phyloP scores from a whole-genome alignment of 1,140 invertebrate genomes.

The Pogonomyrmex barbatus region DNA sequence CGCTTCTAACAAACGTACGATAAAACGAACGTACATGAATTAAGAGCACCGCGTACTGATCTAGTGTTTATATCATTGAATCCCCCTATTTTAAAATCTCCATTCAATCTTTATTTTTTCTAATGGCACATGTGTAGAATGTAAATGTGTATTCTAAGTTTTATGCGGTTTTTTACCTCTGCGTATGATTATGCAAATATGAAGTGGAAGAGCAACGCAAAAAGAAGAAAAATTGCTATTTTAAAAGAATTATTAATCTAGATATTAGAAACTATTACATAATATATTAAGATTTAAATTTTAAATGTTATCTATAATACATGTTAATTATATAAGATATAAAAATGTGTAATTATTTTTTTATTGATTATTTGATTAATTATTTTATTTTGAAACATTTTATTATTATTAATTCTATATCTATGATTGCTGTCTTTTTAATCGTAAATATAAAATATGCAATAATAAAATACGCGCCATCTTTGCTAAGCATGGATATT shows the following conservation, averaged over 20 bases:
- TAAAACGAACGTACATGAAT: too few relatives aligned
- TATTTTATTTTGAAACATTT: not conserved
- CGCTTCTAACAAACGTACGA: too few relatives aligned
- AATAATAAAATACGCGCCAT: too few relatives aligned
- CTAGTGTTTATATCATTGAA: too few relatives aligned
- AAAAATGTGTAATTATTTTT: not conserved
- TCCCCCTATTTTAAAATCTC: too few relatives aligned
- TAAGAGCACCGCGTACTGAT: too few relatives aligned
- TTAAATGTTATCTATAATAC: slow-evolving; percentile 74
- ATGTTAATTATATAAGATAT: not conserved
- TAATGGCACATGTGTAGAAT: too few relatives aligned
- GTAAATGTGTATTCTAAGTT: not conserved
- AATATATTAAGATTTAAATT: not conserved
- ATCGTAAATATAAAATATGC: too few relatives aligned
- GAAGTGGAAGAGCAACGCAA: not conserved
- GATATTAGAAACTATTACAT: not conserved
- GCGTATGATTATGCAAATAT: not conserved
- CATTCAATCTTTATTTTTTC: too few relatives aligned
- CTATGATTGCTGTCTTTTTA: too few relatives aligned
- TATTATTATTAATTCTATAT: not conserved
- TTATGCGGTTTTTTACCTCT: not conserved
- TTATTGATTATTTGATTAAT: too few relatives aligned
- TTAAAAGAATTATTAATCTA: not conserved
- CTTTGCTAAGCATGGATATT: too few relatives aligned
- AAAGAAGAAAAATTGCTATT: not conserved